Evolutionary conservation across 2,888 invertebrate species (phyloP), one percentile per base, ranked within the genome.

Genomic region (Axea sp.): DNA sequence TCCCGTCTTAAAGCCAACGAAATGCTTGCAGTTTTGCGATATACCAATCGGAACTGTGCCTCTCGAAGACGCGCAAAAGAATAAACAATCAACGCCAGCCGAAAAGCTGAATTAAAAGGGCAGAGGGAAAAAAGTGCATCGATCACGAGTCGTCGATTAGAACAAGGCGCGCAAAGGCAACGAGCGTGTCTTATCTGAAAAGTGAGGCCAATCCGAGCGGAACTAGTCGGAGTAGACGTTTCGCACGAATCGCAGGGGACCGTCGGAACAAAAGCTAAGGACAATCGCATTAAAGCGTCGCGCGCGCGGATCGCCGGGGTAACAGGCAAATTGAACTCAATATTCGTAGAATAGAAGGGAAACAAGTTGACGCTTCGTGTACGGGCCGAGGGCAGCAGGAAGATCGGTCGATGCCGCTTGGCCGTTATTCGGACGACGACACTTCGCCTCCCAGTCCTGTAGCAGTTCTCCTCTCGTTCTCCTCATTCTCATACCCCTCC

Each of bases 401-500:
- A 83, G 84, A 84, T 86, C 87, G 87, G 87, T 86, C 87, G 87
- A 87, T 87, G 87, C 87, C 85, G 87, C 85, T 82, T 83, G 86
- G 86, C 87, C 87, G 87, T 87, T 87, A 87, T 87, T 87, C 87
- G 87, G 87, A 87, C 87, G 87, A 87, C 87, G 87, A 87, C 87
- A 87, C 87, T 86, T 87, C 84, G 84, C 86, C 85, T 83, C 84
- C 85, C 84, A 80, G 83, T 81, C 81, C 81, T 80, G 81, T 72
- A 68, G 78, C 77, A 76, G 77, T 76, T 80, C 79, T 69, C 65
- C 60, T 68, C 69, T 51, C 65, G 71, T 65, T 60, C 68, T 51
- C 30, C 49, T 49, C 69, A 59, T 53, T 51, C 67, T 62, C 76
- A 67, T 59, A 68, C 76, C 77, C 76, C 72, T 68, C 72, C 74